Percentiles rank a stretch among this genome's conserved stretches.
These are phyloP conservation scores for Dasypolia templi DNA, from an alignment of 2,888 invertebrate genomes.

Conservation along the genomic window DNA sequence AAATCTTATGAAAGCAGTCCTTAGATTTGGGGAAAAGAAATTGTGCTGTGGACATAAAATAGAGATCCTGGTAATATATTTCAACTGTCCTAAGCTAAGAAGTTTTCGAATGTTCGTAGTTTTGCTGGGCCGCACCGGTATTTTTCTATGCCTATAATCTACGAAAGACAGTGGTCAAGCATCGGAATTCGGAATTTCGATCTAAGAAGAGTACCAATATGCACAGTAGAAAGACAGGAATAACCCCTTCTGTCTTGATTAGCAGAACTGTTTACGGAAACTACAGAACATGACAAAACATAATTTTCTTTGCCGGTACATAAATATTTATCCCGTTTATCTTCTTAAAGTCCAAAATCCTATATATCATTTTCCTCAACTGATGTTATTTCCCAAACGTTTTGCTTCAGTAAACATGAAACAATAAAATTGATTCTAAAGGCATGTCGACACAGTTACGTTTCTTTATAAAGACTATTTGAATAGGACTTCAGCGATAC, in stretches of 20 bases:
- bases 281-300: background rate
- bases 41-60: too few relatives aligned
- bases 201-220: too few relatives aligned
- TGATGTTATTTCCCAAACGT: conserved; percentile 38
- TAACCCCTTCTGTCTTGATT: too few relatives aligned
- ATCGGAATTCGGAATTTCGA: too few relatives aligned
- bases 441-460: conserved; percentile 43
- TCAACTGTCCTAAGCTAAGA: background rate
- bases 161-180: too few relatives aligned
- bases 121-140: background rate
- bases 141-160: too few relatives aligned
- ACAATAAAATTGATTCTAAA: conserved; percentile 38
- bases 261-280: too few relatives aligned
- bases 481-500: conserved; percentile 10
- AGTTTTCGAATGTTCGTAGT: background rate
- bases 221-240: too few relatives aligned
- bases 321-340: background rate
- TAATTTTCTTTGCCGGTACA: background rate
- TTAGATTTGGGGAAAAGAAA: background rate
- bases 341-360: conserved; percentile 9
- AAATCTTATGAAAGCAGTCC: background rate
- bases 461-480: conserved; percentile 30
- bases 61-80: background rate
- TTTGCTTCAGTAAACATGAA: conserved; percentile 35
- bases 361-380: conserved; percentile 9